Evolutionary conservation across 1,140 invertebrate genomes (phyloP).

Genomic region (Acromyrmex echinatior): DNA sequence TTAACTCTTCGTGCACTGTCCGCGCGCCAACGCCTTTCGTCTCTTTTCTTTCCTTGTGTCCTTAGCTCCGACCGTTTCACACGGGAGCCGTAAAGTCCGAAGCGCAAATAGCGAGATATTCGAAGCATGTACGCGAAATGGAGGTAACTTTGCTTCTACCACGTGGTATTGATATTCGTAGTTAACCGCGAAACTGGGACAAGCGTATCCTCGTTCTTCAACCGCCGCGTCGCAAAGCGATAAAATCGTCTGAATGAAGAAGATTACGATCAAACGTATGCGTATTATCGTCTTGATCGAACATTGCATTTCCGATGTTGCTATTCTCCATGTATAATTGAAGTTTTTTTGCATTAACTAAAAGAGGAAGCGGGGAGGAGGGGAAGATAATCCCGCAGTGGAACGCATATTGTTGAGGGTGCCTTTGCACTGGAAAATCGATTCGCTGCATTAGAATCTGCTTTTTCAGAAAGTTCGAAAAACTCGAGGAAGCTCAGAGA

Average conservation of each 20-base stretch:
- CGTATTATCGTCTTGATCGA: slow-evolving; percentile 25
- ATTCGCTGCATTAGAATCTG: background rate
- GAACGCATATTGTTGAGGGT: slow-evolving; percentile 43
- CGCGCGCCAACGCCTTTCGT: background rate
- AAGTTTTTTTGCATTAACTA: slow-evolving; percentile 1
- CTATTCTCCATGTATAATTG: slow-evolving; percentile 13
- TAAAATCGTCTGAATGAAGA: slow-evolving; percentile 49
- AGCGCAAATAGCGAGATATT: slow-evolving; percentile 81
- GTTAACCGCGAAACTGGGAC: slow-evolving; percentile 76
- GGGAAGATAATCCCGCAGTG: slow-evolving; percentile 4
- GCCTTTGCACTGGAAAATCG: slow-evolving; percentile 26
- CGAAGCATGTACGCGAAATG: slow-evolving; percentile 75
- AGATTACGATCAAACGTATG: slow-evolving; percentile 2
- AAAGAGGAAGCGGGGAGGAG: background rate
- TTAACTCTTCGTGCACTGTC: slow-evolving; percentile 27
- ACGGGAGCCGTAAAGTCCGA: slow-evolving; percentile 80
- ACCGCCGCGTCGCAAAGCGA: slow-evolving; percentile 15
- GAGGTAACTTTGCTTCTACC: slow-evolving; percentile 35
- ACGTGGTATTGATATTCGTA: slow-evolving; percentile 78
- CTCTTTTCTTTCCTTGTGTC: slow-evolving; percentile 41
- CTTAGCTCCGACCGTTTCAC: slow-evolving; percentile 76
- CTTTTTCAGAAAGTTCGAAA: slow-evolving; percentile 35
- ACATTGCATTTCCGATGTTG: slow-evolving; percentile 8
- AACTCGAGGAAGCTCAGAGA: background rate
- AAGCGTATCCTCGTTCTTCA: slow-evolving; percentile 64